phyloP scores from a whole-genome alignment of 2,113 vertebrate species.

The Chinchilla lanigera region DNA sequence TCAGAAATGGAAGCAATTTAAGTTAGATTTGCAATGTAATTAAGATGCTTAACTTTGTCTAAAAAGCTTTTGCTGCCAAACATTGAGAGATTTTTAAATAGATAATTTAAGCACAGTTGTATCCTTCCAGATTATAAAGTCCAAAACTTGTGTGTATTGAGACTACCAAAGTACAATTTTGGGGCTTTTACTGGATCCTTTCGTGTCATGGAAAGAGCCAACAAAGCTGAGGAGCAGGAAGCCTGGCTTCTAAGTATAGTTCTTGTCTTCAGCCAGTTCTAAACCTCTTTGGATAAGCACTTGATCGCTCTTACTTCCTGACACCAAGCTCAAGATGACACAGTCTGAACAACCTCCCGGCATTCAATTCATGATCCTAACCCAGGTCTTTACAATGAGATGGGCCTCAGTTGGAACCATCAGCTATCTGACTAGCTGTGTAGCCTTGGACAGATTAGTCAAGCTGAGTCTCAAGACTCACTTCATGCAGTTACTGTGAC shows the following conservation, averaged over 20 bases:
- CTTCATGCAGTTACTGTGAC: not conserved
- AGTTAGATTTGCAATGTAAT: conserved; percentile 56
- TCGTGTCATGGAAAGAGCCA: not conserved
- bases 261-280: conserved; percentile 16
- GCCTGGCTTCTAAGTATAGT: conserved; percentile 36
- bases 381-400: not conserved
- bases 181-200: not conserved
- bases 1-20: conserved; percentile 73
- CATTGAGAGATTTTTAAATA: conserved; percentile 62
- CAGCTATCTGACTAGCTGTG: not conserved
- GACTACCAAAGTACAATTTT: not conserved
- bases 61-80: conserved; percentile 63
- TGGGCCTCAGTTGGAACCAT: not conserved
- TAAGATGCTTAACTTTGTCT: conserved; percentile 65
- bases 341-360: not conserved
- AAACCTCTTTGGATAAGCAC: conserved; percentile 31
- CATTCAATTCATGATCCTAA: not conserved
- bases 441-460: not conserved
- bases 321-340: conserved; percentile 46
- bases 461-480: not conserved
- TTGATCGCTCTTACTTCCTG: conserved; percentile 14
- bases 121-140: conserved; percentile 55
- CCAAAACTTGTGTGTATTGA: conserved; percentile 49
- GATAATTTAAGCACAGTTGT: conserved; percentile 62
- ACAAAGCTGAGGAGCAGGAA: not conserved